Base-by-base conservation (phyloP, 2,113 vertebrate genomes). In the Capreolus pygargus region DNA sequence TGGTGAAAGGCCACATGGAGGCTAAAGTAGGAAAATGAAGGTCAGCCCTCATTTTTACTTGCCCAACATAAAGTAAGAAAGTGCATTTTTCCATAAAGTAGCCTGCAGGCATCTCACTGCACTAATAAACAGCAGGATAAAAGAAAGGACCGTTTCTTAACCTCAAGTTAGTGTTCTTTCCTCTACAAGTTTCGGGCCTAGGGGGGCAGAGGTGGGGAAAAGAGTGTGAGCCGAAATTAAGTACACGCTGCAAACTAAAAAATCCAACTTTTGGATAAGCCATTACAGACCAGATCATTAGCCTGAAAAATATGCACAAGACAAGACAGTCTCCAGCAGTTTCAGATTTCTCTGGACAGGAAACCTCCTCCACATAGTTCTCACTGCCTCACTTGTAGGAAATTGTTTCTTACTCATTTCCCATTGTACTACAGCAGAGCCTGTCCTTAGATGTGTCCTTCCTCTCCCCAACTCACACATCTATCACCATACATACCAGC, bases 41-140 rank as follows among this genome's bases (percentile, higher is more conserved):
- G 54, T 88, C 79, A 89, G 82, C 84, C 79, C 55, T 97, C 54
- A 83, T 54, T 92, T 92, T 83, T 83, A 60, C 45, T 61, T 85
- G 82, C 43, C 85, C 85, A 86, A 78, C 16, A 43, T 81, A 57
- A 94, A 94, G 43, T 52, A 94, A 91, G 70, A 39, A 83, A 95
- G 82, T 64, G 25, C 19, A 0, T 23, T 8, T 85, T 95, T 30
- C n/a, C n/a, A 70, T 25, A 36, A 91, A 78, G 14, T 78, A 82
- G 21, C 88, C 87, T 86, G 87, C 28, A 74, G 78, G 84, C 30
- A 52, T 5, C 0, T 57, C 81, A 87, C 89, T 81, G 13, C 3
- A 28, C 36, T 74, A 54, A 36, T 17, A 55, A 83, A 8, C 43
- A 78, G 74, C 5, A 92, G 55, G 30, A 27, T 33, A 11, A 88